A percentile compares a stretch with the other conserved stretches of the same genome.
These are phyloP conservation scores for Chromobotia macracanthus DNA, from an alignment of 2,797 vertebrate genomes.

Conservation along the genomic window DNA sequence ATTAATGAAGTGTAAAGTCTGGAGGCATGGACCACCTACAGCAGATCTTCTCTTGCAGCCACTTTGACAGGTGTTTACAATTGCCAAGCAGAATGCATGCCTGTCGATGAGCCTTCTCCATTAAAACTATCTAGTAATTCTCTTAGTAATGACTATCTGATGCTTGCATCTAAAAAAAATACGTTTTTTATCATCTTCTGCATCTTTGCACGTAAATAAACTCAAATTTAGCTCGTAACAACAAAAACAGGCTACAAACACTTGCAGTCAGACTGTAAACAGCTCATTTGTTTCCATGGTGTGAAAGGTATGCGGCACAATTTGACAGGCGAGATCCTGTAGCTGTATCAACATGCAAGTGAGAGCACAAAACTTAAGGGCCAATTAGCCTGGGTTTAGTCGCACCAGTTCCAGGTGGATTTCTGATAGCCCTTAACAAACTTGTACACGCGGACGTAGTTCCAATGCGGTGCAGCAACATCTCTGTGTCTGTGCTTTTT, in stretches of 20 bases:
- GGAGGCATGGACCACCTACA: conserved; percentile 47
- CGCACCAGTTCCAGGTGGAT: conserved; percentile 39
- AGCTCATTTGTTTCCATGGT: conserved; percentile 39
- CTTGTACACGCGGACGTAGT: conserved; percentile 18
- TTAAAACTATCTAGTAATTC: conserved; percentile 61
- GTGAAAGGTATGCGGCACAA: conserved; percentile 36
- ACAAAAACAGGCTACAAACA: conserved; percentile 8
- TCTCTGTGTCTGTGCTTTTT: conserved; percentile 30
- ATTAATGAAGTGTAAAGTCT: conserved; percentile 65
- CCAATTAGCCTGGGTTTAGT: conserved; percentile 59
- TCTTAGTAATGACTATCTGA: conserved; percentile 61
- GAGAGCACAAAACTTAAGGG: conserved; percentile 42
- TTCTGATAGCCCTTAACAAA: conserved; percentile 35
- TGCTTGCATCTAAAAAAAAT: conserved; percentile 63
- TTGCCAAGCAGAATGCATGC: conserved; percentile 57
- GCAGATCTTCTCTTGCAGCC: conserved; percentile 45
- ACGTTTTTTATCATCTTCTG: conserved; percentile 53
- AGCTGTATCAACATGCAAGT: conserved; percentile 13
- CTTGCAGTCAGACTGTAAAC: conserved; percentile 1
- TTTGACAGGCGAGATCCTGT: conserved; percentile 44
- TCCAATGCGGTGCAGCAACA: conserved; percentile 39
- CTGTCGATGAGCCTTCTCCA: conserved; percentile 54
- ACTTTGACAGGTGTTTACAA: conserved; percentile 62
- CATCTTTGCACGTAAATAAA: conserved; percentile 47
- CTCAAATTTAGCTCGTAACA: conserved; percentile 33